Percentiles rank a stretch among this genome's conserved stretches.
Conservation (phyloP, 2,888 invertebrate genomes). For the Oscheius sp. region DNA sequence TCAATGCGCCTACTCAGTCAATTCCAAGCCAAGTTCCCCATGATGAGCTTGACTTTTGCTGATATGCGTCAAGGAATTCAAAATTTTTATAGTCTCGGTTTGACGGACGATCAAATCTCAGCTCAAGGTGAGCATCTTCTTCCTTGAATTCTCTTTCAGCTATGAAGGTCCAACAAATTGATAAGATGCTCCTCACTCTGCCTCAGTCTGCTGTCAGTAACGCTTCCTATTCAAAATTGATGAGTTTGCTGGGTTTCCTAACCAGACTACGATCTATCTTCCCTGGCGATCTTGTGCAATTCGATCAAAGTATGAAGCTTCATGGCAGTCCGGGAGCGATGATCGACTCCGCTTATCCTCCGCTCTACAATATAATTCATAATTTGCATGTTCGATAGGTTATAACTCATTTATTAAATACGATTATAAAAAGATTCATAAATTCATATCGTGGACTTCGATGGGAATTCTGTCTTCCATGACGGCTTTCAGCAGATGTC, state of each 20-base stretch:
- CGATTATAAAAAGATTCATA: background rate
- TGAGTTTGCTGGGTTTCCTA: slow-evolving; percentile 10
- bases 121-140: background rate
- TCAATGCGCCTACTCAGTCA: slow-evolving; percentile 17
- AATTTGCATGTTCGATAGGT: background rate
- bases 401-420: background rate
- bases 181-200: slow-evolving; percentile 6
- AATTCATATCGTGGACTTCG: slow-evolving; percentile 38
- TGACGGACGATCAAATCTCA: slow-evolving; percentile 6
- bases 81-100: slow-evolving; percentile 2
- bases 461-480: slow-evolving; percentile 33
- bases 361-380: slow-evolving; percentile 10
- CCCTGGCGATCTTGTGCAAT: slow-evolving; percentile 3
- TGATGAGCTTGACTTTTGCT: background rate
- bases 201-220: background rate
- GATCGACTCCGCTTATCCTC: slow-evolving; percentile 8
- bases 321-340: slow-evolving; percentile 4
- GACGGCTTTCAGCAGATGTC: slow-evolving; percentile 38
- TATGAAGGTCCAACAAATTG: slow-evolving; percentile 12
- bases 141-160: background rate
- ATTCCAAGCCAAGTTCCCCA: slow-evolving; percentile 9
- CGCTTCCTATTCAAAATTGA: slow-evolving; percentile 7
- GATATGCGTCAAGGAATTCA: slow-evolving; percentile 14
- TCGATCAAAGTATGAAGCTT: background rate
- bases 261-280: slow-evolving; percentile 8